Evolutionary conservation across 2,888 invertebrate species (phyloP).

Genomic region (Oligia latruncula): DNA sequence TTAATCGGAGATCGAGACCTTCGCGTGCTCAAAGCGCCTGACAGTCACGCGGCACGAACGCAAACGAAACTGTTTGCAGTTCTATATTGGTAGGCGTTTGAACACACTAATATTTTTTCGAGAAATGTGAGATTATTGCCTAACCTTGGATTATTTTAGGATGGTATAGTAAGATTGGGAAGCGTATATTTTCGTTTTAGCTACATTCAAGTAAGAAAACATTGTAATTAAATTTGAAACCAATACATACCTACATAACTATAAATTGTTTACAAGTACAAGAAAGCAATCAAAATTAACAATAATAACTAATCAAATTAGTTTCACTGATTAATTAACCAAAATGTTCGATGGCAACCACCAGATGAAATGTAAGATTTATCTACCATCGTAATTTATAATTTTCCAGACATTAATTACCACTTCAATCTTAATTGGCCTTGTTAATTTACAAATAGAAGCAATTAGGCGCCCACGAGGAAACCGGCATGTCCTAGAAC

Average conservation of each 20-base stretch:
- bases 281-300: not conserved
- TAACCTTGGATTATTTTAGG: slow-evolving; percentile 2
- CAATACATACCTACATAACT: too few relatives aligned
- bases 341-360: not conserved
- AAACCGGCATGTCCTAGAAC: not conserved
- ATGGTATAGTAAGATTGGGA: not conserved
- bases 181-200: not conserved
- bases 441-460: slow-evolving; percentile 26
- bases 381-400: slow-evolving; percentile 20
- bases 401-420: slow-evolving; percentile 33
- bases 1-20: slow-evolving; percentile 86
- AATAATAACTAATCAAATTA: slow-evolving; percentile 3
- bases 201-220: not conserved
- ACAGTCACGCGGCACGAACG: slow-evolving; percentile 81
- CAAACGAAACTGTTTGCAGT: slow-evolving; percentile 76
- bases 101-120: slow-evolving; percentile 52
- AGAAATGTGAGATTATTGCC: slow-evolving; percentile 10
- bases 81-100: slow-evolving; percentile 79
- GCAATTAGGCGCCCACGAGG: slow-evolving; percentile 26
- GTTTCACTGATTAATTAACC: not conserved
- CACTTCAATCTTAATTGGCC: slow-evolving; percentile 27
- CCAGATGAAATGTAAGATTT: slow-evolving; percentile 7
- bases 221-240: not conserved
- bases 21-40: slow-evolving; percentile 85
- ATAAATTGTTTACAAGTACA: not conserved